Evolutionary conservation across 2,113 vertebrate species (phyloP).

Genomic region (Caloenas nicobarica): DNA sequence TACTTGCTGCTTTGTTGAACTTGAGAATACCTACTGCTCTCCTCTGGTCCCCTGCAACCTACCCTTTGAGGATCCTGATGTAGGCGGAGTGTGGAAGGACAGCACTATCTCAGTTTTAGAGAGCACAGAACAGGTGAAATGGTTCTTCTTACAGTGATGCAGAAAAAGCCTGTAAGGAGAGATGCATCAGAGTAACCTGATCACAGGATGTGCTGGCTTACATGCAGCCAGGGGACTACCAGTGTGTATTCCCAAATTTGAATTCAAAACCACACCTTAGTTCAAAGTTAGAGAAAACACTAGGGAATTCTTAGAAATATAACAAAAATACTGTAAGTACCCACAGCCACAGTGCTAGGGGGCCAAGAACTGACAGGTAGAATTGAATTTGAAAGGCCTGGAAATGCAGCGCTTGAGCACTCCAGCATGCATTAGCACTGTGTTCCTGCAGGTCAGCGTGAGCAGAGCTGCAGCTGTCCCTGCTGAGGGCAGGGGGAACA

Average conservation of each 20-base stretch:
- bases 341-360: not conserved
- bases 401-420: not conserved
- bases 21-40: not conserved
- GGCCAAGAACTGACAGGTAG: not conserved
- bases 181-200: not conserved
- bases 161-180: not conserved
- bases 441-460: not conserved
- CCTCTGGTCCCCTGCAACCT: not conserved
- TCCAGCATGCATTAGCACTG: not conserved
- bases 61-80: not conserved
- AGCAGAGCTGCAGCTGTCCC: not conserved
- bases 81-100: not conserved
- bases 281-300: not conserved
- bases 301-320: not conserved
- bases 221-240: not conserved
- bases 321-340: not conserved
- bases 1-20: slow-evolving; percentile 14
- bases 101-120: not conserved
- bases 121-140: not conserved
- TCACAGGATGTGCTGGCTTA: not conserved
- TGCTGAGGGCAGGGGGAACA: not conserved
- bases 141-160: not conserved
- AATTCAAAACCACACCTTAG: not conserved
- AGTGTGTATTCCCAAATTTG: not conserved
- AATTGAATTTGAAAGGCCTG: not conserved